Evolutionary conservation across 37 sponge, comb jelly and placozoan species (phyloP).

Genomic region (Diacarnus erythraeanus): DNA sequence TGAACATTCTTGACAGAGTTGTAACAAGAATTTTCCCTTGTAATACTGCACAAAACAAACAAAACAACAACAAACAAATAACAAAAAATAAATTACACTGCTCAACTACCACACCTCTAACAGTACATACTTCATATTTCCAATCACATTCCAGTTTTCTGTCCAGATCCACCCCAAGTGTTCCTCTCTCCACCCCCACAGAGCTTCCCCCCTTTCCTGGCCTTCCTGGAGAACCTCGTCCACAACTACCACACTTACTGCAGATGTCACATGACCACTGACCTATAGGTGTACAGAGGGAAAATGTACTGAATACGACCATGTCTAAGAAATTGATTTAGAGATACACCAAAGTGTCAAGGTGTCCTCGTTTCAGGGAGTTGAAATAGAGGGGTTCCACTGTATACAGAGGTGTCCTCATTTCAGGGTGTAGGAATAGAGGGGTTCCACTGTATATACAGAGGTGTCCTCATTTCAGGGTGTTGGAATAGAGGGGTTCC

Average conservation of each 20-base stretch:
- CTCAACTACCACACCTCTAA: not conserved
- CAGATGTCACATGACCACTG: conserved; percentile 59
- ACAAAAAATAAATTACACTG: not conserved
- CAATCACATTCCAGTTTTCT: not conserved
- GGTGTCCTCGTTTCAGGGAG: no score
- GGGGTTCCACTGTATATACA: no score
- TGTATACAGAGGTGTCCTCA: no score
- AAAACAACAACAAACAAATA: conserved; percentile 2
- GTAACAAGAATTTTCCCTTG: conserved; percentile 28
- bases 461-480: no score
- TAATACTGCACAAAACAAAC: conserved; percentile 24
- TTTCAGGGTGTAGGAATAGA: no score
- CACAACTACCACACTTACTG: conserved; percentile 51
- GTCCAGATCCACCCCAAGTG: conserved; percentile 31
- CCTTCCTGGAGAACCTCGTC: conserved; percentile 12
- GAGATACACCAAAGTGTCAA: no score
- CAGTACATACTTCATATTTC: not conserved
- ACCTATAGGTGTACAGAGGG: conserved; percentile 1
- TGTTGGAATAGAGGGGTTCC: no score
- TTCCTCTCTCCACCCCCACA: conserved; percentile 9
- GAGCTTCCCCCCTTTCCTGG: not conserved
- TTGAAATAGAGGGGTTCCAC: no score
- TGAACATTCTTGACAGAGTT: conserved; percentile 54
- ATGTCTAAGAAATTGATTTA: not conserved
- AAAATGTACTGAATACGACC: not conserved